Percentiles rank a stretch among this genome's conserved stretches.
phyloP scores from a whole-genome alignment of 2,888 invertebrate species.

The Drosophila antonietae region DNA sequence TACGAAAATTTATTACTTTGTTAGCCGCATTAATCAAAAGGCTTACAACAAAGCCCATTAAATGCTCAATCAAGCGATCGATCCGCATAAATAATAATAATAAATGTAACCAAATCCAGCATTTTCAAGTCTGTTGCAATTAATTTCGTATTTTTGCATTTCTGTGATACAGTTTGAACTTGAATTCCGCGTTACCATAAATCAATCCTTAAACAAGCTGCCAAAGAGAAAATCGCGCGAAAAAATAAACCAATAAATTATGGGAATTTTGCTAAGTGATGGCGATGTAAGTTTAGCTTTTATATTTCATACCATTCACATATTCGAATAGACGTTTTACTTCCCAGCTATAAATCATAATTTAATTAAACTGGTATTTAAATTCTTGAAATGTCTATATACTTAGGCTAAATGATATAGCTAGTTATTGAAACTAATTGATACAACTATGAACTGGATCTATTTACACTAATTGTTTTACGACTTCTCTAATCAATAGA shows the following conservation, averaged over 20 bases:
- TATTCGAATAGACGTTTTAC: constrained; percentile 23
- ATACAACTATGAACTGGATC: neutral
- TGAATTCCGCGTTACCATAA: constrained; percentile 39
- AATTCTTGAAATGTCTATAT: neutral
- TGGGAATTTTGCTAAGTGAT: constrained; percentile 82
- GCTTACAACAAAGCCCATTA: constrained; percentile 57
- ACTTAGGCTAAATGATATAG: constrained; percentile 2
- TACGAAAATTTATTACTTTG: constrained; percentile 59
- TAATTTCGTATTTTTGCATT: constrained; percentile 37
- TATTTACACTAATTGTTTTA: constrained; percentile 1
- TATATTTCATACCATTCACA: constrained; percentile 21
- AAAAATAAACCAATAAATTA: constrained; percentile 57
- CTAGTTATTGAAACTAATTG: neutral
- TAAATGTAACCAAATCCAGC: constrained; percentile 47
- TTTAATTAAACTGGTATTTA: constrained; percentile 5
- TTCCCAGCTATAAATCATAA: constrained; percentile 23
- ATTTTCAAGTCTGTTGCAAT: constrained; percentile 42
- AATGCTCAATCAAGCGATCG: constrained; percentile 31
- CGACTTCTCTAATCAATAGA: constrained; percentile 1
- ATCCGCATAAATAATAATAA: constrained; percentile 55
- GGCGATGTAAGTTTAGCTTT: constrained; percentile 79
- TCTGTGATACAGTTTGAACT: constrained; percentile 44
- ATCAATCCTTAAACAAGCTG: constrained; percentile 48
- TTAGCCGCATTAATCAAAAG: constrained; percentile 66
- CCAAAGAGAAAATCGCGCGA: constrained; percentile 34